A percentile compares a stretch with the other conserved stretches of the same genome.
These are phyloP conservation scores for Smutsia gigantea DNA, from an alignment of 2,797 vertebrate genomes.

Conservation along the genomic window DNA sequence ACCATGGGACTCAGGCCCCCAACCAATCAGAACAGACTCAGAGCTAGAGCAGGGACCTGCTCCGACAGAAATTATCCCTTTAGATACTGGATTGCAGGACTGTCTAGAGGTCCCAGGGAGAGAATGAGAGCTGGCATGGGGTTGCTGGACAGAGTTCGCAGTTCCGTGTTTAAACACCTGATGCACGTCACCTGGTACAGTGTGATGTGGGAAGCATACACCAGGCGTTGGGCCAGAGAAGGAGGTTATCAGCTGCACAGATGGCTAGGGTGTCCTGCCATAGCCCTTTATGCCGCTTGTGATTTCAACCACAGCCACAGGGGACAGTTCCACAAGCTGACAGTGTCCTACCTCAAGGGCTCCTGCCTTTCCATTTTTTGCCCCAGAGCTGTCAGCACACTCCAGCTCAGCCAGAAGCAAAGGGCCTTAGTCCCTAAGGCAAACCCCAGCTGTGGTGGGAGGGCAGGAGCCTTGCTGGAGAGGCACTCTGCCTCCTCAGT, in stretches of 20 bases:
- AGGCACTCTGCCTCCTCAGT: background rate
- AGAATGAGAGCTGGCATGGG: background rate
- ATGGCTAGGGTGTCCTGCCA: rapidly evolving
- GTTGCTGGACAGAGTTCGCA: background rate
- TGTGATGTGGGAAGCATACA: background rate
- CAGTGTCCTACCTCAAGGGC: background rate
- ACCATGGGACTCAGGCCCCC: background rate
- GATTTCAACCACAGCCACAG: rapidly evolving
- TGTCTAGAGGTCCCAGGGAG: background rate
- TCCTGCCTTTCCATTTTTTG: background rate
- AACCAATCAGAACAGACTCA: background rate
- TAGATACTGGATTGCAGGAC: background rate
- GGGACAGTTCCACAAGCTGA: background rate
- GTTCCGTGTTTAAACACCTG: background rate
- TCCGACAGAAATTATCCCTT: background rate
- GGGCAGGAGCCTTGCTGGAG: background rate
- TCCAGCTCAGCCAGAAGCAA: background rate
- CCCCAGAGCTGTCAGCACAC: background rate
- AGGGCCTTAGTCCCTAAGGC: too few species aligned
- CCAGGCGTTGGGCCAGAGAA: too few species aligned
- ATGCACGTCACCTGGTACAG: background rate
- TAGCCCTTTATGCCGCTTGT: background rate
- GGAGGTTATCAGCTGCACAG: background rate
- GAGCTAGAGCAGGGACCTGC: background rate
- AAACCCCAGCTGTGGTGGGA: background rate